Conservation (phyloP, 2,113 vertebrate genomes). For the Ptilonorhynchus violaceus region DNA sequence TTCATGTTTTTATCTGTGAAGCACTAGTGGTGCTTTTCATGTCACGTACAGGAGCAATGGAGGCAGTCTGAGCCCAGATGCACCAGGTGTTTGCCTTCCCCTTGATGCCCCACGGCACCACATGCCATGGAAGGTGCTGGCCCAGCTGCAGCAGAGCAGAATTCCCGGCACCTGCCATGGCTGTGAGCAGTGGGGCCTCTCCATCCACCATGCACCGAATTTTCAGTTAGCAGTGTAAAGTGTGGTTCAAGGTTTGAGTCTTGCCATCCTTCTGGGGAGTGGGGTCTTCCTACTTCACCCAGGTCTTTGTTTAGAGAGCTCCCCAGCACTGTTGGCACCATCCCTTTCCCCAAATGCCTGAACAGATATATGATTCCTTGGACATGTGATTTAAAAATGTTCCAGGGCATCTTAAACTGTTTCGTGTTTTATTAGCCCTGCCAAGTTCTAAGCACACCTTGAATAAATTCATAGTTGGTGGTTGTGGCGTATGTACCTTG, state of each 20-base stretch:
- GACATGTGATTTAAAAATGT: neutral
- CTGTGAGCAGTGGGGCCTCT: neutral
- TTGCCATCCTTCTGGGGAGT: neutral
- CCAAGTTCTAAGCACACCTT: slow-evolving; percentile 37
- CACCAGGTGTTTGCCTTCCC: accelerated
- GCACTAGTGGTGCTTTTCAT: neutral
- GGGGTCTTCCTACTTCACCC: neutral
- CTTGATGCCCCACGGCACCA: accelerated
- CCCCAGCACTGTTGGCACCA: neutral
- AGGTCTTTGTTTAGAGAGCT: neutral
- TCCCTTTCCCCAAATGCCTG: neutral
- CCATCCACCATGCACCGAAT: accelerated
- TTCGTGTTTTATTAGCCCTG: neutral
- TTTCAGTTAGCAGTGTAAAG: neutral
- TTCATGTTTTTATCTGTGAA: neutral
- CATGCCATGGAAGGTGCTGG: neutral
- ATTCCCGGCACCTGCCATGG: accelerated
- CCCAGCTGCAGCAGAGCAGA: neutral
- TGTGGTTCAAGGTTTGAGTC: neutral
- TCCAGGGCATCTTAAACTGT: slow-evolving; percentile 17
- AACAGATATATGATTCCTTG: neutral
- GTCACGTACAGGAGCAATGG: neutral
- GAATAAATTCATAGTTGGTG: slow-evolving; percentile 46
- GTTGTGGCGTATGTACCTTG: slow-evolving; percentile 13
- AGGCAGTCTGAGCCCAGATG: neutral